Evolutionary conservation across 1,140 invertebrate genomes (phyloP), one percentile per base, ranked within the genome.

Genomic region (Lasioglossum albipes): DNA sequence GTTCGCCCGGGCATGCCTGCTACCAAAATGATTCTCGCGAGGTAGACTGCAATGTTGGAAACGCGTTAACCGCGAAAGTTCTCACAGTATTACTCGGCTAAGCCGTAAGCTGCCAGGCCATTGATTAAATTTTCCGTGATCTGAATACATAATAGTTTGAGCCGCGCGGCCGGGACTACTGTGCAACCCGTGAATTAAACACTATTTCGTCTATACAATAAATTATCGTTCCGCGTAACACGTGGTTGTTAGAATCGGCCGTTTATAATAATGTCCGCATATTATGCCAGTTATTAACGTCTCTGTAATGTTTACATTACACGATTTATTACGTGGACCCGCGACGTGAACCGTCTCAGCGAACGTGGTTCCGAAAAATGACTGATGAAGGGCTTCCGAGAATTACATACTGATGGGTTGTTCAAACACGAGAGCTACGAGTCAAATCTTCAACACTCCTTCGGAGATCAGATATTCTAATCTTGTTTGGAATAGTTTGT

Each of bases 81-180:
- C 59, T 64, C 62, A 72, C 52, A 49, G 54, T 10, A 64, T 64
- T 64, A 64, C 62, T 3, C 16, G 62, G 2, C 36, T 20, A 27
- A 61, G 18, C 27, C 57, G 42, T 22, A 5, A 16, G n/a, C 7
- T 22, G 49, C 22, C 75, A 31, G 49, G 13, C 54, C 61, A 18
- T 69, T 31, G 42, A 52, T 70, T 52, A 74, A 0, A 3, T 73
- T 79, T 79, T 42, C 74, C 54, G 45, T 31, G 54, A 54, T n/a
- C 22, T 41, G 78, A 84, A 79, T 83, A 52, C 54, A 31, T 84
- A 84, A 84, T 83, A 64, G 73, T 64, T 42, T 27, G 27, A 36
- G 41, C 42, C 49, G 54, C 42, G 41, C 31, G n/a, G n/a, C 13
- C 22, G 10, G 18, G 12, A n/a, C 31, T 41, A 49, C 64, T 59